phyloP scores from a whole-genome alignment of 2,797 vertebrate species.

The Rhinella marina region DNA sequence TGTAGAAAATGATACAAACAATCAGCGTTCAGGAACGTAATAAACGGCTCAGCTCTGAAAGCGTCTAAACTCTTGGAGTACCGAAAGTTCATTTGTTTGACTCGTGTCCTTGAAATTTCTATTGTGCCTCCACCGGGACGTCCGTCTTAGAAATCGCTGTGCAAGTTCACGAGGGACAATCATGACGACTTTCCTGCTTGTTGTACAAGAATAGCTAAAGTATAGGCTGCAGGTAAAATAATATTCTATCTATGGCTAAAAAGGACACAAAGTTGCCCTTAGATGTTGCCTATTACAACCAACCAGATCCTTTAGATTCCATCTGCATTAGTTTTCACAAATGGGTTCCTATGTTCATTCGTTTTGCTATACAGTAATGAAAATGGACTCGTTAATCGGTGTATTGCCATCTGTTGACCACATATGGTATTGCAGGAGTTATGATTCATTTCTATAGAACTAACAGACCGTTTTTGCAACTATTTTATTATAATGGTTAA shows the following conservation, averaged over 20 bases:
- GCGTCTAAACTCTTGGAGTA: slow-evolving; percentile 32
- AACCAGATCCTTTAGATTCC: neutral
- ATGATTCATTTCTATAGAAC: too few species aligned
- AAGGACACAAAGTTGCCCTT: neutral
- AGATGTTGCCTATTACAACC: neutral
- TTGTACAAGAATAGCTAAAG: neutral
- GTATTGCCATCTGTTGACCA: neutral
- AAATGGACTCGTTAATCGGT: neutral
- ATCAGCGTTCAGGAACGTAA: slow-evolving; percentile 57
- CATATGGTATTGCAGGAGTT: neutral
- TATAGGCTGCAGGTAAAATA: neutral
- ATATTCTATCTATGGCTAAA: neutral
- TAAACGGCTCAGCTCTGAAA: slow-evolving; percentile 56
- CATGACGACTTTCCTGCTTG: neutral
- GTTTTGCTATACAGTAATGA: neutral
- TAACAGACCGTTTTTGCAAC: too few species aligned
- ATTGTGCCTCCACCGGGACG: neutral
- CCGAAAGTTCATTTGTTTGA: slow-evolving; percentile 53
- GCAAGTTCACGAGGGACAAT: neutral
- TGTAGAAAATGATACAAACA: slow-evolving; percentile 62
- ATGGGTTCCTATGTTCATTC: neutral
- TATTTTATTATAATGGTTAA: too few species aligned
- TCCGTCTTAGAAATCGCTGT: neutral
- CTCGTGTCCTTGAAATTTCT: slow-evolving; percentile 52
- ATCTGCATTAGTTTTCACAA: neutral